These are phyloP conservation scores for Notechis scutatus DNA, from an alignment of 2,113 vertebrate species.

Conservation along the genomic window DNA sequence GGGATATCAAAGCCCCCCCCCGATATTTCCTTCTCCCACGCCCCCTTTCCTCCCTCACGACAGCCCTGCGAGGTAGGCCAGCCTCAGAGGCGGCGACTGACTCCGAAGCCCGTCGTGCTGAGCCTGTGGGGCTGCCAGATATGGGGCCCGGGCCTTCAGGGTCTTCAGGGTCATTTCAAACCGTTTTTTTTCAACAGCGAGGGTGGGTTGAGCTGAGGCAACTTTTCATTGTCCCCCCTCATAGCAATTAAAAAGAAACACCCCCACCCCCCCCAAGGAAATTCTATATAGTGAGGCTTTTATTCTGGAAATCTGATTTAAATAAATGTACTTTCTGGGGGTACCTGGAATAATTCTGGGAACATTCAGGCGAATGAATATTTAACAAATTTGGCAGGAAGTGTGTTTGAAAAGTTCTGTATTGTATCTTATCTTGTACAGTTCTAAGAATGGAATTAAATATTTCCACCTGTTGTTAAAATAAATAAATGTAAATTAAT, in stretches of 20 bases:
- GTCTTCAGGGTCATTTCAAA: not conserved
- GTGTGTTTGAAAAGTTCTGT: no score
- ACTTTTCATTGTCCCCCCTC: not conserved
- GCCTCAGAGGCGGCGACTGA: not conserved
- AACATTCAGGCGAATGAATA: no score
- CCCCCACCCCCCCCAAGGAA: not conserved
- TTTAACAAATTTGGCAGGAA: no score
- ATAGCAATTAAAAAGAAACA: no score
- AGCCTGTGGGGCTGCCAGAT: not conserved
- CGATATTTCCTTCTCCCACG: not conserved
- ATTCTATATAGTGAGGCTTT: not conserved
- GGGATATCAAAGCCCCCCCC: not conserved
- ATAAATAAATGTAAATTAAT: not conserved
- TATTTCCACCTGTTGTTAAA: no score
- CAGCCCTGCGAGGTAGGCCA: not conserved
- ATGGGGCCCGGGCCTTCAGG: not conserved
- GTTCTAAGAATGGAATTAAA: no score
- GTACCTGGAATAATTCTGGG: no score
- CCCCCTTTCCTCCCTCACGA: not conserved
- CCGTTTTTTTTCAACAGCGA: not conserved
- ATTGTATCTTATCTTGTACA: no score
- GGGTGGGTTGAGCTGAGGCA: not conserved
- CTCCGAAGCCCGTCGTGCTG: not conserved
- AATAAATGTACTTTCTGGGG: not conserved
- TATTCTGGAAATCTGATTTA: not conserved